Conservation (phyloP, 2,113 vertebrate species). For the Corythaeola cristata region DNA sequence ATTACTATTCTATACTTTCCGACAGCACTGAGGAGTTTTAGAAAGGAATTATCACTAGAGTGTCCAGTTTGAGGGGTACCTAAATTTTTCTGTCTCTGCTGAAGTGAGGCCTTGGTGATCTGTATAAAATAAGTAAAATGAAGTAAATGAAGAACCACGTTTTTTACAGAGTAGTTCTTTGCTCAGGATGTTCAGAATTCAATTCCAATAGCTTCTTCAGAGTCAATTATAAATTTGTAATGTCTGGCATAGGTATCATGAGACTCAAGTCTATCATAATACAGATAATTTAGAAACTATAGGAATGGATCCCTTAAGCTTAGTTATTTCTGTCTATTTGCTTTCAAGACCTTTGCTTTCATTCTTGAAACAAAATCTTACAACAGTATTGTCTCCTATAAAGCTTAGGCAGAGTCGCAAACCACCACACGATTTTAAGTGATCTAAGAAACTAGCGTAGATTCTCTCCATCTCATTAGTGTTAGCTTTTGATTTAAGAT, state of each 20-base stretch:
- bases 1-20: background rate
- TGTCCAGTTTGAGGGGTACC: background rate
- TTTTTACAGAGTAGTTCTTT: background rate
- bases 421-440: background rate
- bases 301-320: background rate
- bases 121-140: background rate
- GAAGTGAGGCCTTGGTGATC: background rate
- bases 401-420: background rate
- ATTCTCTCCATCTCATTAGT: slow-evolving; percentile 3
- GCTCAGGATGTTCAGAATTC: background rate
- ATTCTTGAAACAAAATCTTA: background rate
- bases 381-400: background rate
- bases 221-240: background rate
- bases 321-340: background rate
- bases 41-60: background rate
- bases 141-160: background rate
- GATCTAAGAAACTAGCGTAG: background rate
- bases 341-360: background rate
- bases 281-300: background rate
- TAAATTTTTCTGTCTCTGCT: background rate
- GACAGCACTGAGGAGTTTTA: background rate
- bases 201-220: background rate
- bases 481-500: slow-evolving; percentile 34
- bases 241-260: background rate
- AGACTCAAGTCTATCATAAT: background rate